Evolutionary conservation across 2,113 vertebrate genomes (phyloP).

Genomic region (Narcine bancroftii): DNA sequence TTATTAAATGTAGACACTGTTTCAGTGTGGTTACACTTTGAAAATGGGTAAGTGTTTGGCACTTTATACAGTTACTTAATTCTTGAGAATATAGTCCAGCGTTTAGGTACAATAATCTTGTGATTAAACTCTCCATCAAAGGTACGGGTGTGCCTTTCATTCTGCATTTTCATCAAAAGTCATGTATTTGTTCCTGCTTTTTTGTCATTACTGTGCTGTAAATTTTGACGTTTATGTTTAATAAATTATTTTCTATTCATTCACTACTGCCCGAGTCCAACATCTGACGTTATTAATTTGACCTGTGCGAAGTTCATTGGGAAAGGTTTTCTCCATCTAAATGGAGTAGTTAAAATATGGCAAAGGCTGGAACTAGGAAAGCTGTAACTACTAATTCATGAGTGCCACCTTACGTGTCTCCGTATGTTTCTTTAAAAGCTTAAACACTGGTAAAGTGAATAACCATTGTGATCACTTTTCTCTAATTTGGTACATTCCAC

Average conservation of each 20-base stretch:
- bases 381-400: neutral
- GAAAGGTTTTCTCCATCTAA: neutral
- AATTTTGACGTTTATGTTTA: slow-evolving; percentile 61
- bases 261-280: slow-evolving; percentile 40
- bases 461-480: neutral
- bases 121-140: slow-evolving; percentile 32
- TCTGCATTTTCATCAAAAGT: slow-evolving; percentile 44
- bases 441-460: neutral
- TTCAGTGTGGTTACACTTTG: slow-evolving; percentile 51
- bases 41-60: slow-evolving; percentile 51
- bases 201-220: slow-evolving; percentile 59
- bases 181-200: slow-evolving; percentile 50
- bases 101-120: slow-evolving; percentile 42
- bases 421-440: neutral
- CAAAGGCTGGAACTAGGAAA: neutral
- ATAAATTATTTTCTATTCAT: slow-evolving; percentile 71
- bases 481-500: neutral
- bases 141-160: slow-evolving; percentile 22
- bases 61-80: slow-evolving; percentile 51
- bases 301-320: neutral
- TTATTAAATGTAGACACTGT: slow-evolving; percentile 38
- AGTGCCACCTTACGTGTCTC: neutral
- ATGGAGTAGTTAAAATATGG: neutral
- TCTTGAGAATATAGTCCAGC: slow-evolving; percentile 48
- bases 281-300: slow-evolving; percentile 6